A percentile compares a stretch with the other conserved stretches of the same genome.
These are phyloP conservation scores for Oryzias dopingdopingensis DNA, from an alignment of 2,797 vertebrate genomes.

Conservation along the genomic window DNA sequence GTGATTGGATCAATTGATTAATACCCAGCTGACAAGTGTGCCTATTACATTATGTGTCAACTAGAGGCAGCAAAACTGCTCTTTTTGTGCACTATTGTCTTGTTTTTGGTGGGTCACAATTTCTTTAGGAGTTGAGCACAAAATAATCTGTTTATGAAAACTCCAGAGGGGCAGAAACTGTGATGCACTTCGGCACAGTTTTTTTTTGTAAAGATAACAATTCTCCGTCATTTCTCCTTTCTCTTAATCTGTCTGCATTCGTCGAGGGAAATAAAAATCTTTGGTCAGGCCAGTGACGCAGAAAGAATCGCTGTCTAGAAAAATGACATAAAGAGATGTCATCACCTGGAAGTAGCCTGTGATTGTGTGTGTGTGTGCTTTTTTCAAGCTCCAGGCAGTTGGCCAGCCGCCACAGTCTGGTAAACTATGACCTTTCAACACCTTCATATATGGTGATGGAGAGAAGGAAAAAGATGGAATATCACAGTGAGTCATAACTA, in stretches of 20 bases:
- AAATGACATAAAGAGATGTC: constrained; percentile 60
- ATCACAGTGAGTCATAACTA: constrained; percentile 36
- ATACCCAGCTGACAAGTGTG: too few species aligned
- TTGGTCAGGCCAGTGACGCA: constrained; percentile 27
- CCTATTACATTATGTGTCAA: too few species aligned
- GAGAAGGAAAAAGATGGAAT: constrained; percentile 6
- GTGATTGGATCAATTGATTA: too few species aligned
- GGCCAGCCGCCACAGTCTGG: constrained; percentile 58
- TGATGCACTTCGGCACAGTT: background rate
- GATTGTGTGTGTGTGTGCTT: constrained; percentile 54
- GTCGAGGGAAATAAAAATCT: background rate
- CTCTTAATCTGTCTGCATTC: too few species aligned
- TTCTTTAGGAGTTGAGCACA: too few species aligned
- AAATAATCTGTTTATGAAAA: too few species aligned
- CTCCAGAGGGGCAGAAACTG: background rate
- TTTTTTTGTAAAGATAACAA: too few species aligned
- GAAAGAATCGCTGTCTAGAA: constrained; percentile 57
- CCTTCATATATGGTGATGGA: constrained; percentile 39
- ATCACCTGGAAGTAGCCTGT: constrained; percentile 60
- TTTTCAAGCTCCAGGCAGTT: constrained; percentile 63
- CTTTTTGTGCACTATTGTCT: too few species aligned
- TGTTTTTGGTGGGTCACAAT: too few species aligned
- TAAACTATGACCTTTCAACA: constrained; percentile 71
- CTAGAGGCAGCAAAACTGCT: too few species aligned
- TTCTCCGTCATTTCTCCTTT: too few species aligned